Evolutionary conservation across 2,888 invertebrate species (phyloP).

Genomic region (Penaeus monodon): DNA sequence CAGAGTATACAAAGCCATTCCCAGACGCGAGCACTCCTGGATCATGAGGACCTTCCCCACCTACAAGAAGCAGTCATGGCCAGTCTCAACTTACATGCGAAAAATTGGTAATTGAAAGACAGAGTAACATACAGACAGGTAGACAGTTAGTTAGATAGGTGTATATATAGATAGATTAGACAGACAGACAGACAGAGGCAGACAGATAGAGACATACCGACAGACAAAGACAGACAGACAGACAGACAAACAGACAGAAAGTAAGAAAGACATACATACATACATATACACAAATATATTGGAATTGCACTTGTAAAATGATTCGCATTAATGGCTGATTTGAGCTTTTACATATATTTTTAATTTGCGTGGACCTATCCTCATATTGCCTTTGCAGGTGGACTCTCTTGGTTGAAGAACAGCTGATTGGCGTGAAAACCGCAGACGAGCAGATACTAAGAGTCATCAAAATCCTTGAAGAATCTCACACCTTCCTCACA

Average conservation of each 20-base stretch:
- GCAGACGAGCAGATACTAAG: conserved; percentile 50
- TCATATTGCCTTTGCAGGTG: conserved; percentile 40
- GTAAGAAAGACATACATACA: background rate
- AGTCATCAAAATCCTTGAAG: conserved; percentile 57
- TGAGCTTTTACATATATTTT: background rate
- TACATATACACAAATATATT: background rate
- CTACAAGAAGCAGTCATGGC: conserved; percentile 29
- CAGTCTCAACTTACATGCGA: conserved; percentile 31
- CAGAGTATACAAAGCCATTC: conserved; percentile 40
- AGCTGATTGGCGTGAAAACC: conserved; percentile 33
- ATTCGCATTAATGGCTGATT: background rate
- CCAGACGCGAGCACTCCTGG: conserved; percentile 27
- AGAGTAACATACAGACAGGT: background rate
- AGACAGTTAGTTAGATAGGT: background rate
- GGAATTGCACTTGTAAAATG: background rate
- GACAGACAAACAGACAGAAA: too few relatives aligned
- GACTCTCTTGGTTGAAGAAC: conserved; percentile 48
- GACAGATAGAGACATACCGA: too few relatives aligned
- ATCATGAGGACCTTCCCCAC: conserved; percentile 27
- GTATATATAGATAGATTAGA: background rate
- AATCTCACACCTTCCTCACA: conserved; percentile 49
- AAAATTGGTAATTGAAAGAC: conserved; percentile 32
- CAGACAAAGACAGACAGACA: too few relatives aligned
- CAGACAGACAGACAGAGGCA: too few relatives aligned
- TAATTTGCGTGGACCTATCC: background rate